These are phyloP conservation scores for Cydia splendana DNA, from an alignment of 1,140 invertebrate species.

Conservation along the genomic window DNA sequence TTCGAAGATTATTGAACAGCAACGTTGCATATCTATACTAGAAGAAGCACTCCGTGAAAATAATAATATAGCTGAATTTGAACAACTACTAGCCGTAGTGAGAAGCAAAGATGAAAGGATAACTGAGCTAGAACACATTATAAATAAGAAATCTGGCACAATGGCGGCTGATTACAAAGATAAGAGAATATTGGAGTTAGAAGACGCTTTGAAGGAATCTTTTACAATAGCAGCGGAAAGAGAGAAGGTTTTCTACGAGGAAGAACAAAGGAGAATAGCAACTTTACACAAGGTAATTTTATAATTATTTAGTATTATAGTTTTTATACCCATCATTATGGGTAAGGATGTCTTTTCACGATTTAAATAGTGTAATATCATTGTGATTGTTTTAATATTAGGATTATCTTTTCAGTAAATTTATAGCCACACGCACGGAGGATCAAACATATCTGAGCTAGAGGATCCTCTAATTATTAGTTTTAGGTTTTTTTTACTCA, in stretches of 20 bases:
- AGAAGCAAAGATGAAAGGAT: slow-evolving; percentile 80
- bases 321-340: neutral
- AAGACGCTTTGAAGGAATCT: slow-evolving; percentile 87
- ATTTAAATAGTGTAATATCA: too few relatives aligned
- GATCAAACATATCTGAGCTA: too few relatives aligned
- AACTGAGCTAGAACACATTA: slow-evolving; percentile 75
- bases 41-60: slow-evolving; percentile 79
- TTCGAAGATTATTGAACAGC: slow-evolving; percentile 80
- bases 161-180: slow-evolving; percentile 53
- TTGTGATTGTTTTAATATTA: too few relatives aligned
- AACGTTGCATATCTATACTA: slow-evolving; percentile 79
- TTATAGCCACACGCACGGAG: too few relatives aligned
- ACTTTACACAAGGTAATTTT: slow-evolving; percentile 83
- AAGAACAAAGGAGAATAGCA: slow-evolving; percentile 81
- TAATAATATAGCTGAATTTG: slow-evolving; percentile 80
- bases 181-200: slow-evolving; percentile 88
- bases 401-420: too few relatives aligned
- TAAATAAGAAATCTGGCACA: slow-evolving; percentile 76
- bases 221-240: slow-evolving; percentile 83
- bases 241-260: slow-evolving; percentile 82
- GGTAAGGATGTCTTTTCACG: too few relatives aligned
- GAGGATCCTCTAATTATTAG: too few relatives aligned
- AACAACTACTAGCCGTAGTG: slow-evolving; percentile 77
- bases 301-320: slow-evolving; percentile 35
- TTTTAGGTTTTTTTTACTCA: too few relatives aligned